These are phyloP conservation scores for Sceloporus undulatus DNA, from an alignment of 2,113 vertebrate species.

Conservation along the genomic window DNA sequence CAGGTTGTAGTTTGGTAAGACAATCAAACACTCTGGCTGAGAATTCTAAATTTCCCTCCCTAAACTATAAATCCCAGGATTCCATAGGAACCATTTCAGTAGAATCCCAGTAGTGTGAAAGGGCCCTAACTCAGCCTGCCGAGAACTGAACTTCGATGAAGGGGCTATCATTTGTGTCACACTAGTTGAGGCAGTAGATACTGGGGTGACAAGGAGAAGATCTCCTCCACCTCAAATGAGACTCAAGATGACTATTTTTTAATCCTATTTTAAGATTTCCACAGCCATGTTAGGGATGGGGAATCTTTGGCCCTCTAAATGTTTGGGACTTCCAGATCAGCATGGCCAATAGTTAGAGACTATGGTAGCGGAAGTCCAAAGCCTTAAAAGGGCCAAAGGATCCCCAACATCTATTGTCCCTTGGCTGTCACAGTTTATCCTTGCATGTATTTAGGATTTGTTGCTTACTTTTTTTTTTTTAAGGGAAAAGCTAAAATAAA, in stretches of 20 bases:
- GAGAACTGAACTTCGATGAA: too few relatives aligned
- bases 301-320: background rate
- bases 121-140: too few relatives aligned
- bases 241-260: too few relatives aligned
- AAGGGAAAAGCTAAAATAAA: conserved; percentile 33
- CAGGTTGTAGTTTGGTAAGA: too few relatives aligned
- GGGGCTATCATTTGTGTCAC: too few relatives aligned
- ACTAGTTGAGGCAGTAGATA: background rate
- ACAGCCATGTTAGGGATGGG: background rate
- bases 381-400: too few relatives aligned
- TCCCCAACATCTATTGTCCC: background rate
- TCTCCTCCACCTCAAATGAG: too few relatives aligned
- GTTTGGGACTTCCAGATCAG: background rate
- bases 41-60: too few relatives aligned
- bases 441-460: background rate
- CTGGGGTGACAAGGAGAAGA: background rate
- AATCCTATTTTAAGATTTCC: background rate
- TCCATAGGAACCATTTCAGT: too few relatives aligned
- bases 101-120: too few relatives aligned
- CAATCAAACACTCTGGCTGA: too few relatives aligned
- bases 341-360: background rate
- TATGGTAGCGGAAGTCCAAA: background rate
- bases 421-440: background rate
- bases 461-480: background rate
- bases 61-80: too few relatives aligned